Conservation (phyloP, 2,888 invertebrate genomes). For the Plebejus melissa region DNA sequence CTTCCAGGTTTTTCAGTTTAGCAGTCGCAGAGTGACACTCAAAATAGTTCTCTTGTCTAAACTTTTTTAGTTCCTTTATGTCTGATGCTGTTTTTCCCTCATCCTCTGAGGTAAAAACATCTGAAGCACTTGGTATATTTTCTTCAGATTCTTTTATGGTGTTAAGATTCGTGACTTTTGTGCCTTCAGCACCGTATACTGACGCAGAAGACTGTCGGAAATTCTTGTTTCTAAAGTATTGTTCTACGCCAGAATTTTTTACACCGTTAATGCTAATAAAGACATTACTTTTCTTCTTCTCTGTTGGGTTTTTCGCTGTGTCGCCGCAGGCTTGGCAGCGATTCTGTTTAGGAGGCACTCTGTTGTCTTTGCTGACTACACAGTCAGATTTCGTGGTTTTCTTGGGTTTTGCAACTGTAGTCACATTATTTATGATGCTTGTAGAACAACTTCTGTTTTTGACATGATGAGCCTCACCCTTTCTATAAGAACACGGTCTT, state of each 20-base stretch:
- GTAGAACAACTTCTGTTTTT: conserved; percentile 49
- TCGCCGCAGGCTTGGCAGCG: conserved; percentile 55
- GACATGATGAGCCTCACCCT: conserved; percentile 31
- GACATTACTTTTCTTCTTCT: background rate
- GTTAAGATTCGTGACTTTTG: conserved; percentile 46
- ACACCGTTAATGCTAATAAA: background rate
- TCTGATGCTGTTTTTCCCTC: conserved; percentile 34
- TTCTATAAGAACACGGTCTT: background rate
- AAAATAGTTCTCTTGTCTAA: conserved; percentile 79
- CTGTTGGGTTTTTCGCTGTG: conserved; percentile 35
- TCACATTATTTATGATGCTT: conserved; percentile 42
- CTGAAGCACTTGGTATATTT: conserved; percentile 39
- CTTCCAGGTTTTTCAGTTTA: conserved; percentile 48
- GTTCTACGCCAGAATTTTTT: conserved; percentile 42
- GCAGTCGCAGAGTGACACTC: conserved; percentile 79
- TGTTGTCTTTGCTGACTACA: conserved; percentile 41
- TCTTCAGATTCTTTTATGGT: conserved; percentile 59
- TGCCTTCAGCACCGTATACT: conserved; percentile 41
- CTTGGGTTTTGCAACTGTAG: conserved; percentile 41
- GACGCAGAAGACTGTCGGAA: conserved; percentile 52
- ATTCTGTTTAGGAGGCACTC: conserved; percentile 33
- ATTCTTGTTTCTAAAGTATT: conserved; percentile 64
- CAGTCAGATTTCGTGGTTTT: conserved; percentile 59
- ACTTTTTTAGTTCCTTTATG: conserved; percentile 59
- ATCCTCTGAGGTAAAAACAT: conserved; percentile 47